Conservation (phyloP, 2,797 vertebrate genomes). For the Manis javanica region DNA sequence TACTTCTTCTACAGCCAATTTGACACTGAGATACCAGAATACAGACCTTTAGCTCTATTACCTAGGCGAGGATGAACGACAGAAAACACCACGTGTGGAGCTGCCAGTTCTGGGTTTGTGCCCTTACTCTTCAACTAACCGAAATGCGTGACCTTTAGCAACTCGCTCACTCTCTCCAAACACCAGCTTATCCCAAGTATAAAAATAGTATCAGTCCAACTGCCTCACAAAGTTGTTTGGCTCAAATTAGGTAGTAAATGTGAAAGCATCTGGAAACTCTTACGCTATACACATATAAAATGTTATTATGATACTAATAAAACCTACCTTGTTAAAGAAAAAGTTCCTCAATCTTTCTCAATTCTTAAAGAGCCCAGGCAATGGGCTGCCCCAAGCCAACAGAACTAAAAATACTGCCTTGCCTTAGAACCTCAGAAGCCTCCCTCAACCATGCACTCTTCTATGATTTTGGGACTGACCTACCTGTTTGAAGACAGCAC, state of each 20-base stretch:
- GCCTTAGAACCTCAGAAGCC: neutral
- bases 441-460: neutral
- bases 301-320: neutral
- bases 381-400: neutral
- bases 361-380: neutral
- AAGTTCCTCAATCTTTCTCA: neutral
- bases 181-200: neutral
- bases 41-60: neutral
- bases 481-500: neutral
- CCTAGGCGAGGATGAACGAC: neutral
- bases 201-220: neutral
- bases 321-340: slow-evolving; percentile 23
- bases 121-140: neutral
- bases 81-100: neutral
- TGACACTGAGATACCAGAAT: neutral
- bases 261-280: neutral
- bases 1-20: neutral
- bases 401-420: neutral
- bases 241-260: neutral
- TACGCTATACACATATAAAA: neutral
- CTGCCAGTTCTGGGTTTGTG: neutral
- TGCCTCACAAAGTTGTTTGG: neutral
- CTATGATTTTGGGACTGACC: neutral
- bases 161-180: neutral
- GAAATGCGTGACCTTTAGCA: too few relatives aligned